These are phyloP conservation scores for Melanaphis sacchari DNA, from an alignment of 1,140 invertebrate genomes.

Conservation along the genomic window DNA sequence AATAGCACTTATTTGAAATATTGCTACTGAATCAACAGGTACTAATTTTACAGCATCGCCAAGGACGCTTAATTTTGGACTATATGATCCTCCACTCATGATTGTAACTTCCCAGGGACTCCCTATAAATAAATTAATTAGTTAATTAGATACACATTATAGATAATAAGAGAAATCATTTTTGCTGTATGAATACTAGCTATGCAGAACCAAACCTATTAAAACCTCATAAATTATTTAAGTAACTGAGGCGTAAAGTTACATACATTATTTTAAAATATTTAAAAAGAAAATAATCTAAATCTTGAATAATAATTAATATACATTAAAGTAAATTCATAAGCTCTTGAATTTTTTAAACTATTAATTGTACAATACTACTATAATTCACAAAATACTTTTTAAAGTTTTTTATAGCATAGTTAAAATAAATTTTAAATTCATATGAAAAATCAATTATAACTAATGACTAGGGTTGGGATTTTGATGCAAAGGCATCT, in stretches of 20 bases:
- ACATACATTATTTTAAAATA: not conserved
- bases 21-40: slow-evolving; percentile 81
- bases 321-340: no score
- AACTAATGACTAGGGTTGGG: no score
- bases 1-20: slow-evolving; percentile 80
- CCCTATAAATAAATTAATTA: slow-evolving; percentile 68
- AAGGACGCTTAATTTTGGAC: slow-evolving; percentile 75
- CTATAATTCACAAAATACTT: not conserved
- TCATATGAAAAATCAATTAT: not conserved
- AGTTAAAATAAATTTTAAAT: not conserved
- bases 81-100: slow-evolving; percentile 68
- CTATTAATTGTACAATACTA: not conserved
- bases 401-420: not conserved
- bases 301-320: not conserved
- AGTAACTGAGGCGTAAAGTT: not conserved
- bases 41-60: slow-evolving; percentile 88
- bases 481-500: no score
- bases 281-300: not conserved
- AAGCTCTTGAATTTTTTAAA: not conserved
- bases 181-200: not conserved
- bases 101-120: slow-evolving; percentile 90
- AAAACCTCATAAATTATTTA: not conserved
- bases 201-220: not conserved
- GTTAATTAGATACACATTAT: not conserved
- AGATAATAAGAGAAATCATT: not conserved